Percentiles rank a stretch among this genome's conserved stretches.
Conservation (phyloP, 2,888 invertebrate genomes). For the Monoplex corrugatus region DNA sequence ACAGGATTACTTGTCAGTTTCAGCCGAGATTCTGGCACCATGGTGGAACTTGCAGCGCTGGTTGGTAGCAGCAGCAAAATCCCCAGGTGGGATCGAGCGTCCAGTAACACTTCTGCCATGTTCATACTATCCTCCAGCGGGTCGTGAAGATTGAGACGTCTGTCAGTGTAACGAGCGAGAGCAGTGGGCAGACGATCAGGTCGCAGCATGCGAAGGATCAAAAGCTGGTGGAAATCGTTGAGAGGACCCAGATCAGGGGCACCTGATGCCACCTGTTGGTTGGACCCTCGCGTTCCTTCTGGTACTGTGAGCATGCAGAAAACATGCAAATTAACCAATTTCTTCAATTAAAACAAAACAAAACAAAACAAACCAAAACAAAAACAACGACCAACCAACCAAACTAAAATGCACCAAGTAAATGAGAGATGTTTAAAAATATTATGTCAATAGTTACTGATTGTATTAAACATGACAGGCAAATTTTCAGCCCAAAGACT, state of each 20-base stretch:
- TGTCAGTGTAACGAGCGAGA: slow-evolving; percentile 73
- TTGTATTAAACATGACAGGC: too few relatives aligned
- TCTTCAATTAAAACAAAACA: too few relatives aligned
- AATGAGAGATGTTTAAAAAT: too few relatives aligned
- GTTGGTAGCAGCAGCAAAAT: slow-evolving; percentile 76
- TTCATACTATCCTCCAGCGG: slow-evolving; percentile 68
- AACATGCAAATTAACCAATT: not conserved
- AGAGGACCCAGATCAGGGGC: slow-evolving; percentile 72
- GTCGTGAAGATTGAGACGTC: slow-evolving; percentile 70
- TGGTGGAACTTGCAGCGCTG: slow-evolving; percentile 64
- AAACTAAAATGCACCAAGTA: too few relatives aligned
- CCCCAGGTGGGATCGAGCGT: slow-evolving; percentile 71
- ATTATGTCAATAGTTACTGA: too few relatives aligned
- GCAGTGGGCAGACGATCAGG: slow-evolving; percentile 79
- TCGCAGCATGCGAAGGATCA: slow-evolving; percentile 80
- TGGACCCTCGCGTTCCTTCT: slow-evolving; percentile 50
- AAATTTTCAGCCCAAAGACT: too few relatives aligned
- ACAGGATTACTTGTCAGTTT: slow-evolving; percentile 71
- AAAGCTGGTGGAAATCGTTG: slow-evolving; percentile 78
- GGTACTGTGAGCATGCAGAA: not conserved
- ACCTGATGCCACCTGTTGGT: slow-evolving; percentile 30
- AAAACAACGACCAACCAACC: too few relatives aligned
- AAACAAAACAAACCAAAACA: not conserved
- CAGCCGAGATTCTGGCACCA: slow-evolving; percentile 69
- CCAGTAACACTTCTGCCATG: slow-evolving; percentile 68